Base-by-base conservation (phyloP, 2,797 vertebrate species). In the Sebastes minor region DNA sequence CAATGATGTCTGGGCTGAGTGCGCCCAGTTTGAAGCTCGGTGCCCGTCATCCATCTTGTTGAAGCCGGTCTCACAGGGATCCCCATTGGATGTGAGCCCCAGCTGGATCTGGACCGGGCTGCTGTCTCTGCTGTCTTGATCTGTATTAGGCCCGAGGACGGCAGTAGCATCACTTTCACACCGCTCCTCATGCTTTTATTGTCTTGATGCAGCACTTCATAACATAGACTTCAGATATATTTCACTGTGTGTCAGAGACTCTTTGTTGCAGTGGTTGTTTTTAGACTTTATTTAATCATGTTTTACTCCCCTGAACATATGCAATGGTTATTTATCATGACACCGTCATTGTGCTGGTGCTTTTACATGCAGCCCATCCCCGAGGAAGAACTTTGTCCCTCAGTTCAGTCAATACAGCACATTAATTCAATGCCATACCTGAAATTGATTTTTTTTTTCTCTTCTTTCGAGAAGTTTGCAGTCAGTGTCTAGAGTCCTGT, bases 1-100 rank as follows among this genome's bases (percentile, higher is more conserved):
- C 88, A 87, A 84, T 93, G 89, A 91, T 89, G 88, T 94, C 89
- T 94, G 94, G 93, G 95, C 95, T 89, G 93, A 96, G 88, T 86
- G 92, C 62, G 76, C 89, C 84, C 88, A 86, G 91, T 94, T 92
- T 94, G 91, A 89, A 86, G 88, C 92, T 72, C 10, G 32, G 49
- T 86, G 86, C 87, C 71, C 66, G 71, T 81, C 90, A 95, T 94
- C 94, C 88, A 95, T 96, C 95, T 92, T 95, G 88, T 90, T 94
- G 93, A 94, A 92, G 82, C 78, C 38, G 85, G 87, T 91, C 95
- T 94, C 88, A 12, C 14, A 84, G 91, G 90, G 74, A 85, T 84
- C 80, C 49, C 83, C 71, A 59, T 64, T 4, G 28, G 90, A 88
- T 65, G 88, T 59, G 80, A 85, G 92, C 87, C 90, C 73, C 92